Base-by-base conservation (phyloP, 2,797 vertebrate genomes). In the Neoniphon sammara region DNA sequence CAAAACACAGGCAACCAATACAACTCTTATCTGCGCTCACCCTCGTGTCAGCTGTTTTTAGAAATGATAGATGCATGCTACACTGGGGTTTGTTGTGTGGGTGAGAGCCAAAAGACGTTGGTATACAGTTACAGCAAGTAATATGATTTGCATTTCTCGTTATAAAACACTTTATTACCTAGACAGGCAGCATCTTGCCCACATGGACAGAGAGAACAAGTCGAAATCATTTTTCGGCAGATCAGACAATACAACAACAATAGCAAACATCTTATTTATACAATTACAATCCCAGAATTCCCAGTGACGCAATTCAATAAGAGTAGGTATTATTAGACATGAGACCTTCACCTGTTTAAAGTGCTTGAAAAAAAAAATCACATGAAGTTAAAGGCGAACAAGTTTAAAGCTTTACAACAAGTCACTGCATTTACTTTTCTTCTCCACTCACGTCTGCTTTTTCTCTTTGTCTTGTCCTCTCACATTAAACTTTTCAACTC, bases 141-240 rank as follows among this genome's bases (percentile, higher is more conserved):
- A 30, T 1, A 46, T 5, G 34, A 36, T 49, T 34, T 36, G 71
- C 18, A 6, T 64, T 36, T 77, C 27, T 64, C 34, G 67, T 77
- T 76, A 80, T 56, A 87, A 88, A 91, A 84, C 20, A 55, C 60
- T 91, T 91, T 90, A 90, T 90, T 92, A 15, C 1, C 77, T 8
- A 76, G 31, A 78, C 64, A 82, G 72, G 65, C 72, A 78, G 77
- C 36, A 50, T 63, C 2, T 52, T 58, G 61, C 66, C 80, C 73
- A 76, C 49, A 74, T n/a, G 2, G 42, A 81, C 14, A 58, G 49
- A 70, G 2, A 70, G 21, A 81, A 74, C 6, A 1, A 53, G 14
- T 25, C 18, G 31, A 36, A 61, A 10, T 15, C 3, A 52, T 44
- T 50, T 75, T 78, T 52, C 53, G 21, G 70, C 75, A 74, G 53